Percentiles rank a stretch among this genome's conserved stretches.
These are phyloP conservation scores for Leptinotarsa juncta DNA, from an alignment of 2,888 invertebrate genomes.

Conservation along the genomic window DNA sequence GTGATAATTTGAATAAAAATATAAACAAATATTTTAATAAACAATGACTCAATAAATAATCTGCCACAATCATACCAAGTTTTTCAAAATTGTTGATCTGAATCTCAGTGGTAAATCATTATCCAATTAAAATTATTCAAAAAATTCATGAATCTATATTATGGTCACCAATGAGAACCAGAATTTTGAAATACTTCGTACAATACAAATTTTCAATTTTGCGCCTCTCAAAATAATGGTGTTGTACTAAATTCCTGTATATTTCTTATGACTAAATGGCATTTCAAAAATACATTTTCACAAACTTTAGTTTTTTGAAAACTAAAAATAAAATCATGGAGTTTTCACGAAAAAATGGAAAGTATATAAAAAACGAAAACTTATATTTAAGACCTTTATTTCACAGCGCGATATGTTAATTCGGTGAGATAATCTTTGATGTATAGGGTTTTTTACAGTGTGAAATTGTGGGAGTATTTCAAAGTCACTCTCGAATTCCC, in stretches of 20 bases:
- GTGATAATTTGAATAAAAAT: slow-evolving; percentile 60
- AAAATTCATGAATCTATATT: neutral
- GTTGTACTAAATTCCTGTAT: slow-evolving; percentile 57
- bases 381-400: slow-evolving; percentile 39
- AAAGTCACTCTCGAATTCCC: neutral
- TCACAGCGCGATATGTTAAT: slow-evolving; percentile 66
- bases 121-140: neutral
- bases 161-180: neutral
- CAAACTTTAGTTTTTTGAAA: neutral
- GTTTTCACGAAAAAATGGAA: neutral
- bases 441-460: neutral
- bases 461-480: neutral
- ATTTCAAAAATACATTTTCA: slow-evolving; percentile 33
- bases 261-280: slow-evolving; percentile 45
- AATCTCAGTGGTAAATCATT: neutral
- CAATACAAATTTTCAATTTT: slow-evolving; percentile 59
- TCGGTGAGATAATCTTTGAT: slow-evolving; percentile 55
- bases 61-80: slow-evolving; percentile 37
- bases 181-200: slow-evolving; percentile 39
- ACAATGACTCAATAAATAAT: slow-evolving; percentile 56
- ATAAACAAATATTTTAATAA: slow-evolving; percentile 54
- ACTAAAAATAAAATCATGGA: neutral
- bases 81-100: slow-evolving; percentile 11
- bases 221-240: slow-evolving; percentile 57
- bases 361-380: neutral